Evolutionary conservation across 2,888 invertebrate species (phyloP).

Genomic region (Peribatodes rhomboidaria): DNA sequence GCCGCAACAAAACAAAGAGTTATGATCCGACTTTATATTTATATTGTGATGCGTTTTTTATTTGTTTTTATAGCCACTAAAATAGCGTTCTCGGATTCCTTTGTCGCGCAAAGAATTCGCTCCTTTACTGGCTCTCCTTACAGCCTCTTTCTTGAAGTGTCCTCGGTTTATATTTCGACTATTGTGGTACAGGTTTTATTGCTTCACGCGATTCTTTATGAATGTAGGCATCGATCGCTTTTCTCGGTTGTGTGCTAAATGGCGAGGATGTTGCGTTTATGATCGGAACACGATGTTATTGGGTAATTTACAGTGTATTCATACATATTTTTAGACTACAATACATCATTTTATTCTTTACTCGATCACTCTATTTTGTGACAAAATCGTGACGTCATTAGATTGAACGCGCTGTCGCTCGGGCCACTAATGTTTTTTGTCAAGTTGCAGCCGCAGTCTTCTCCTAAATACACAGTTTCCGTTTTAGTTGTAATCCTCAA

Average conservation of each 20-base stretch:
- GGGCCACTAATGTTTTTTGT: not conserved
- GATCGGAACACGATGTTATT: conserved; percentile 21
- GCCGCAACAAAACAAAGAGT: conserved; percentile 79
- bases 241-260: conserved; percentile 32
- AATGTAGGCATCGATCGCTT: conserved; percentile 27
- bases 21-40: conserved; percentile 69
- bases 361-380: conserved; percentile 1
- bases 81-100: conserved; percentile 68
- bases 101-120: conserved; percentile 60
- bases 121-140: conserved; percentile 24
- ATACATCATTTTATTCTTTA: not conserved
- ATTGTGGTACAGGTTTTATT: conserved; percentile 57
- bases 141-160: conserved; percentile 60
- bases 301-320: conserved; percentile 7
- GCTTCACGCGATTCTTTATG: conserved; percentile 38
- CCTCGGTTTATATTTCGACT: conserved; percentile 55
- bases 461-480: not conserved
- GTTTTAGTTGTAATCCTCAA: conserved; percentile 9
- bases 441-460: not conserved
- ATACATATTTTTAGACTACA: conserved; percentile 1
- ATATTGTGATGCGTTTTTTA: conserved; percentile 73
- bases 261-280: conserved; percentile 25
- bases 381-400: not conserved
- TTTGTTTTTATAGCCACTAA: conserved; percentile 77
- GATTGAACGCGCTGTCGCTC: not conserved